Evolutionary conservation across 1,140 invertebrate species (phyloP), one percentile per base, ranked within the genome.

Genomic region (Gonioctena quinquepunctata): DNA sequence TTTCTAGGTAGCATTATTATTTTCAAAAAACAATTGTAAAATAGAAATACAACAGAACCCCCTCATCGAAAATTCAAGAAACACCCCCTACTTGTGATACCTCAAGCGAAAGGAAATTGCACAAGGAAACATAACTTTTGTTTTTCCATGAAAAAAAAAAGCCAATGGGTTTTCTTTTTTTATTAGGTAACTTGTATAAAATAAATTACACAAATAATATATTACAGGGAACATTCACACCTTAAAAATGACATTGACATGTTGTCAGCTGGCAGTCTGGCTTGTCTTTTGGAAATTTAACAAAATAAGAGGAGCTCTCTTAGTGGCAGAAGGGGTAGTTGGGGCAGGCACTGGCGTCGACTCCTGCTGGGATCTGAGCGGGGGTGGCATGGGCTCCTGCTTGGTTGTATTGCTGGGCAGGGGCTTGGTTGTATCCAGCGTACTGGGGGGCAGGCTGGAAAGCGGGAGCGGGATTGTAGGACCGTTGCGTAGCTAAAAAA

Each of bases 241-340:
- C 33, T 42, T 42, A 42, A 42, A 42, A 42, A 42, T 42, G 16
- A 42, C 33, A 42, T 42, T 72, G 74, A 77, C 76, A 77, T 77
- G 76, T 76, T 74, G 76, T 77, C 74, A 77, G 74, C 76, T 77
- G 76, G 74, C 76, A 77, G 74, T 77, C 76, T 75, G 66, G 68
- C 72, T 70, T 68, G 66, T 67, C 7, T 25, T 13, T 50, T 52
- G 59, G 23, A 27, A 49, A 63, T 19, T 65, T 42, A 42, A 42
- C 33, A 13, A 42, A 11, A 13, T 42, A 3, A 3, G 33, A n/a
- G 33, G 33, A 42, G 2, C 26, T 71, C n/a, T n/a, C 3, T 72
- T 83, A 85, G 75, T 81, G 83, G 76, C 87, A 88, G 84, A 85
- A 89, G 0, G 88, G 87, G 80, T 88, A 88, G 83, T 88, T 89